Evolutionary conservation across 2,888 invertebrate species (phyloP).

Genomic region (Plemyria rubiginata): DNA sequence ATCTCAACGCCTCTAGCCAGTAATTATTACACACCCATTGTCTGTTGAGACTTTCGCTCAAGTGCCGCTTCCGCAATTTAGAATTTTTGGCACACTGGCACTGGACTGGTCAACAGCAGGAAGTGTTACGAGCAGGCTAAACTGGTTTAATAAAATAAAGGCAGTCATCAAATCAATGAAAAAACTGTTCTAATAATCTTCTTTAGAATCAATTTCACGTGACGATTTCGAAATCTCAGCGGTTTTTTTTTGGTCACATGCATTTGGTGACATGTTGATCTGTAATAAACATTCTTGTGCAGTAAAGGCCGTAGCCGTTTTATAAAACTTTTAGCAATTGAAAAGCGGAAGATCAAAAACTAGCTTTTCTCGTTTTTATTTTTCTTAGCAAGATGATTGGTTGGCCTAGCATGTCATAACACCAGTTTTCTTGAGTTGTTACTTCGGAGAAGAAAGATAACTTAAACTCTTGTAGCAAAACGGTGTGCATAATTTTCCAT

Average conservation of each 20-base stretch:
- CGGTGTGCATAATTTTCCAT: conserved; percentile 1
- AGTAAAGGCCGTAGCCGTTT: background rate
- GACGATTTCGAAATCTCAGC: no score
- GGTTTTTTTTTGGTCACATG: background rate
- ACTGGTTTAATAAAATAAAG: conserved; percentile 11
- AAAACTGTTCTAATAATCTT: background rate
- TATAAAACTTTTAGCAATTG: background rate
- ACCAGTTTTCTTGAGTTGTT: no score
- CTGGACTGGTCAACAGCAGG: conserved; percentile 20
- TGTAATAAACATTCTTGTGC: background rate
- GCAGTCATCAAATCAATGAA: background rate
- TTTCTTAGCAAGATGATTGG: no score
- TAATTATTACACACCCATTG: conserved; percentile 66
- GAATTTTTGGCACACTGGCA: conserved; percentile 34
- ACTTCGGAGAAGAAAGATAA: no score
- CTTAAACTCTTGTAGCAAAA: background rate
- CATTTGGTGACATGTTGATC: background rate
- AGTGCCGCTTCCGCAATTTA: conserved; percentile 50
- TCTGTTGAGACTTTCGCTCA: conserved; percentile 67
- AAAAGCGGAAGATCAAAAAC: background rate
- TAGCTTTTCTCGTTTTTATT: background rate
- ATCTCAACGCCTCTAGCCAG: conserved; percentile 46
- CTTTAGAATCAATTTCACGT: background rate
- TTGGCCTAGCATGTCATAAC: no score
- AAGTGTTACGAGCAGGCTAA: conserved; percentile 18